Evolutionary conservation across 2,888 invertebrate genomes (phyloP).

Genomic region (Agrotis ipsilon): DNA sequence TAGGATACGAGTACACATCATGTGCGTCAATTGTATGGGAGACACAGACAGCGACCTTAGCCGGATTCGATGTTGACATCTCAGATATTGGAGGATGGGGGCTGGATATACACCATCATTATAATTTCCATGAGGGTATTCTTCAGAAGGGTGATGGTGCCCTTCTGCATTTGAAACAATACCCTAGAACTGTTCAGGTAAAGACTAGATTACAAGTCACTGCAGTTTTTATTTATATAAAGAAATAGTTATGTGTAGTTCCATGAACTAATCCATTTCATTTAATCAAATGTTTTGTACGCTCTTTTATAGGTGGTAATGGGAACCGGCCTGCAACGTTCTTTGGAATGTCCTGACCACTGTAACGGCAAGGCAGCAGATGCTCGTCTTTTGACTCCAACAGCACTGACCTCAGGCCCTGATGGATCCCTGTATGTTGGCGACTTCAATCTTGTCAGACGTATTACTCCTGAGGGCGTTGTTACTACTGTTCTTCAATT

Average conservation of each 20-base stretch:
- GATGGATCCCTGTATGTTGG: conserved; percentile 99
- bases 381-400: conserved; percentile 97
- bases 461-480: conserved; percentile 97
- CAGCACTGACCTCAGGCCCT: conserved; percentile 98
- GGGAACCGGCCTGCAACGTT: conserved; percentile 97
- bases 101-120: conserved; percentile 99
- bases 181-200: conserved; percentile 96
- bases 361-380: conserved; percentile 97
- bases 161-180: conserved; percentile 97
- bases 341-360: conserved; percentile 96
- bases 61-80: conserved; percentile 98
- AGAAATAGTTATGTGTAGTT: not conserved
- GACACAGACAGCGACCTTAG: conserved; percentile 97
- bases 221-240: not conserved
- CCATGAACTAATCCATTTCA: not conserved
- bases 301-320: conserved; percentile 94
- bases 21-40: conserved; percentile 98
- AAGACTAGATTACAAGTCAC: not conserved
- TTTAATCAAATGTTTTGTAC: not conserved
- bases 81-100: conserved; percentile 99
- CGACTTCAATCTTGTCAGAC: conserved; percentile 98
- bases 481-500: conserved; percentile 97
- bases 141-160: conserved; percentile 99
- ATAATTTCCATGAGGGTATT: conserved; percentile 99
- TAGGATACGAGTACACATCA: conserved; percentile 98